Percentiles rank a stretch among this genome's conserved stretches.
phyloP scores from a whole-genome alignment of 2,113 vertebrate species.

The Riparia riparia region DNA sequence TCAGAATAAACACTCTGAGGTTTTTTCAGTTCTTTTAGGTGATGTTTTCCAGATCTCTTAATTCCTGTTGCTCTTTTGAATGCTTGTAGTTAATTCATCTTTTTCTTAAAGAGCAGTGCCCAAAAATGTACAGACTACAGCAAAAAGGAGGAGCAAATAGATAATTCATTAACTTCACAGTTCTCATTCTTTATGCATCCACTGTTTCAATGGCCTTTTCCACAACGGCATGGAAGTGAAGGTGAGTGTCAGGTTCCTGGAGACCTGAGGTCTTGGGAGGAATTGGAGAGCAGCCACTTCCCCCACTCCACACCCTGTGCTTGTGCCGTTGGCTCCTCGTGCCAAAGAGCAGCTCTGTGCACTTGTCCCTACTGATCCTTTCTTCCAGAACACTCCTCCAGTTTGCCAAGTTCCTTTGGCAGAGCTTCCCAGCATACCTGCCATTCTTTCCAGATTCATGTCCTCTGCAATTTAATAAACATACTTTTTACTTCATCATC shows the following conservation, averaged over 20 bases:
- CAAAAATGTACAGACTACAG: background rate
- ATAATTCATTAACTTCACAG: background rate
- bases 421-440: conserved; percentile 22
- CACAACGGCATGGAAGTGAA: background rate
- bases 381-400: background rate
- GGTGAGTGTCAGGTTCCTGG: background rate
- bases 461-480: conserved; percentile 18
- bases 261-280: background rate
- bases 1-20: background rate
- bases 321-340: background rate
- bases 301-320: background rate
- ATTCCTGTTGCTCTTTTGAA: background rate
- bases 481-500: background rate
- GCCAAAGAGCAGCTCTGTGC: background rate
- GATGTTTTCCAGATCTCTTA: conserved; percentile 23
- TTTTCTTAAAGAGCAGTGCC: background rate
- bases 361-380: background rate
- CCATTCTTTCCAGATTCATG: conserved; percentile 34
- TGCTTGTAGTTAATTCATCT: background rate
- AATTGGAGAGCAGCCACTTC: background rate
- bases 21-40: background rate
- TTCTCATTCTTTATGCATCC: background rate
- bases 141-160: background rate
- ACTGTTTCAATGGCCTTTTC: background rate
- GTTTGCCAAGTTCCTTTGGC: conserved; percentile 18